These are phyloP conservation scores for Zapornia atra DNA, from an alignment of 2,113 vertebrate genomes.

Conservation along the genomic window DNA sequence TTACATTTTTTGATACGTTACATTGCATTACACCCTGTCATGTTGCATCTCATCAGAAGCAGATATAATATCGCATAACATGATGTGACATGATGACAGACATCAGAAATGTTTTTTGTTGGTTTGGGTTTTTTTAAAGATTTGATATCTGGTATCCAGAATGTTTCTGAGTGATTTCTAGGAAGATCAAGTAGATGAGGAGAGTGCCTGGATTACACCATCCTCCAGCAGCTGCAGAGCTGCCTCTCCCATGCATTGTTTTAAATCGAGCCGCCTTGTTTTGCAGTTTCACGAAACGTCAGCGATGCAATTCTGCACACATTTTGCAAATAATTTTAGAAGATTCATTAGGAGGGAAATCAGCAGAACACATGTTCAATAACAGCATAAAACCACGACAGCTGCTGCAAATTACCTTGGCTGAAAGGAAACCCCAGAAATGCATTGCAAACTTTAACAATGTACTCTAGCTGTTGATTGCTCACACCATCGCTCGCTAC, in stretches of 20 bases:
- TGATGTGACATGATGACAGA: conserved; percentile 73
- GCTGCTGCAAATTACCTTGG: conserved; percentile 65
- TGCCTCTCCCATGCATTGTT: background rate
- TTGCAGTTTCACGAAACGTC: background rate
- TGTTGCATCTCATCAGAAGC: conserved; percentile 68
- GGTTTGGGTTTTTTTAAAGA: background rate
- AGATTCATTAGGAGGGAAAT: conserved; percentile 30
- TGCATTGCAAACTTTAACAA: conserved; percentile 70
- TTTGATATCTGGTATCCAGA: conserved; percentile 5
- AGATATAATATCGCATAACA: conserved; percentile 73
- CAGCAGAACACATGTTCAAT: conserved; percentile 31
- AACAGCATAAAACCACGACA: conserved; percentile 36
- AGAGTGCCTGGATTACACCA: background rate
- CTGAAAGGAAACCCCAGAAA: conserved; percentile 62
- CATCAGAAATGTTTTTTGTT: conserved; percentile 57
- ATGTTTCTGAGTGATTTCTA: conserved; percentile 26
- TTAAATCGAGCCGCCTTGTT: background rate
- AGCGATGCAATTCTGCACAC: background rate
- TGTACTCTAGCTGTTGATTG: conserved; percentile 53
- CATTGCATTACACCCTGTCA: conserved; percentile 81
- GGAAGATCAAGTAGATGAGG: background rate
- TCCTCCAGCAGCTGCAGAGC: background rate
- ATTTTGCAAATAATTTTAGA: conserved; percentile 61
- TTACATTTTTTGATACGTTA: conserved; percentile 84
- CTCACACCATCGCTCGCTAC: conserved; percentile 22